Percentiles rank a stretch among this genome's conserved stretches.
These are phyloP conservation scores for Motacilla alba DNA, from an alignment of 2,113 vertebrate genomes.

Conservation along the genomic window DNA sequence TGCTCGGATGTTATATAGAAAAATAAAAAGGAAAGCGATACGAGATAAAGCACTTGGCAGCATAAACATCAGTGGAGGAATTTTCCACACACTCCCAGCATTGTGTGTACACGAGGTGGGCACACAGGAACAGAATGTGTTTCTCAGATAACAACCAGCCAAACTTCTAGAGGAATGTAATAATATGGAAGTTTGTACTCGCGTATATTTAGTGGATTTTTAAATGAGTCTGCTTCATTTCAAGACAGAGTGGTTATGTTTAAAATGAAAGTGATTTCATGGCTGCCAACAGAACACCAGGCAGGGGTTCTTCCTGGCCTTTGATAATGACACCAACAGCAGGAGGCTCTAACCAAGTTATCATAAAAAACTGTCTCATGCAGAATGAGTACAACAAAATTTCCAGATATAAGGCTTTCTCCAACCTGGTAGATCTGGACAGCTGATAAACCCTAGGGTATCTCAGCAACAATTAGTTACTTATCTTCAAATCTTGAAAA, in stretches of 20 bases:
- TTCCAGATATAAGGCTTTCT: slow-evolving; percentile 28
- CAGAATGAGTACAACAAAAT: neutral
- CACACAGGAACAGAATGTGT: neutral
- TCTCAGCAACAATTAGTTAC: slow-evolving; percentile 61
- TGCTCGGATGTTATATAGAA: neutral
- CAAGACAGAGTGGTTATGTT: neutral
- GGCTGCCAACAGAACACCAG: neutral
- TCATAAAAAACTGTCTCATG: neutral
- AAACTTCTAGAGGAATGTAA: neutral
- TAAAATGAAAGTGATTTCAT: neutral
- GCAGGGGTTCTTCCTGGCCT: neutral
- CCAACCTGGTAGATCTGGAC: neutral
- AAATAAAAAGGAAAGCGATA: neutral
- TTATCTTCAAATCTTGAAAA: slow-evolving; percentile 69
- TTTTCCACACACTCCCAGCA: neutral
- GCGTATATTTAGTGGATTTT: neutral
- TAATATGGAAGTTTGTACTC: neutral
- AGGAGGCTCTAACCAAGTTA: neutral
- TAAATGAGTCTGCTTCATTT: neutral
- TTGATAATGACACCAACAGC: neutral
- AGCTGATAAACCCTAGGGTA: slow-evolving; percentile 59
- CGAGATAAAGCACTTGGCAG: neutral
- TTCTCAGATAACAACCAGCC: neutral
- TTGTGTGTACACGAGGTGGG: neutral
- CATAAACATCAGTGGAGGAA: neutral